Conservation (phyloP, 2,113 vertebrate species). For the Neolamprologus hecqui region DNA sequence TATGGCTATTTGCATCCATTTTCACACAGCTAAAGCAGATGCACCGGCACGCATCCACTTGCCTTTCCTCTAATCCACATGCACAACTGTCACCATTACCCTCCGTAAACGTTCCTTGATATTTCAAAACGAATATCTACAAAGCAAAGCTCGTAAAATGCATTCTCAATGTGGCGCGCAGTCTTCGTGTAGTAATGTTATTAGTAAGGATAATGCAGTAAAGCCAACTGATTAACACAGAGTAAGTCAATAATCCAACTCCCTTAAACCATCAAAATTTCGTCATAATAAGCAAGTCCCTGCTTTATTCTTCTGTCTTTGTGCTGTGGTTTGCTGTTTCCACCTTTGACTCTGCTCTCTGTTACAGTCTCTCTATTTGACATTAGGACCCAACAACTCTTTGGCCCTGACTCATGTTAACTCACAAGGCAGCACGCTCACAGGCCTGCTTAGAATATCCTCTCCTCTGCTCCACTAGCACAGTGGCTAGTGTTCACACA, state of each 20-base stretch:
- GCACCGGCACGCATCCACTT: background rate
- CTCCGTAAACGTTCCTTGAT: background rate
- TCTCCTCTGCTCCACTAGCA: slow-evolving; percentile 50
- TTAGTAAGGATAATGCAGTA: background rate
- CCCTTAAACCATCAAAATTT: background rate
- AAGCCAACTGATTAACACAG: background rate
- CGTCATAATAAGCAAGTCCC: background rate
- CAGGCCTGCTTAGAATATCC: slow-evolving; percentile 59
- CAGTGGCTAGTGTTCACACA: slow-evolving; percentile 20
- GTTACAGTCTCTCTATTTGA: slow-evolving; percentile 4
- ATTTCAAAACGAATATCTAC: background rate
- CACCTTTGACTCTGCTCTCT: background rate
- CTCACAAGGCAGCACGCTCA: slow-evolving; percentile 38
- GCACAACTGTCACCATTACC: background rate
- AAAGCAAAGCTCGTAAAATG: background rate
- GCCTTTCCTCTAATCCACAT: background rate
- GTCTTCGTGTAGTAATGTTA: background rate
- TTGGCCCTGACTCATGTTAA: slow-evolving; percentile 53
- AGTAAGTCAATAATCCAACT: background rate
- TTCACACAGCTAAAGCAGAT: background rate
- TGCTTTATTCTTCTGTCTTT: background rate
- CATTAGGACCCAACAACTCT: slow-evolving; percentile 26
- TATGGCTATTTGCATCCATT: slow-evolving; percentile 3
- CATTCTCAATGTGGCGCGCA: background rate
- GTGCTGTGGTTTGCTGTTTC: background rate